Conservation (phyloP, 2,888 invertebrate species). For the Cephus sareptanus region DNA sequence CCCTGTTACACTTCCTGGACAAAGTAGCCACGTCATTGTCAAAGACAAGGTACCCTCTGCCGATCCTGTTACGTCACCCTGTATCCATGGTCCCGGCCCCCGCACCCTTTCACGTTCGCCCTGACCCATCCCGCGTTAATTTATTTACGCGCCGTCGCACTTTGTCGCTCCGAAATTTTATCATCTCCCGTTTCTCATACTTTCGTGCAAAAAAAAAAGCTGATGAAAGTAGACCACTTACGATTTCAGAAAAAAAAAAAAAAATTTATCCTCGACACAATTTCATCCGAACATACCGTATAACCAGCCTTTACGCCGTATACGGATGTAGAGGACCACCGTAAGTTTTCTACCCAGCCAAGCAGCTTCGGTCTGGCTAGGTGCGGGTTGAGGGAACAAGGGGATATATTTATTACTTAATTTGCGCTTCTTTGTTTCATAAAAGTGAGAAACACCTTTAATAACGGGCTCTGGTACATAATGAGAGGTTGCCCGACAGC, state of each 20-base stretch:
- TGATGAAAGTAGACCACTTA: background rate
- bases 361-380: background rate
- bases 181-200: constrained; percentile 6
- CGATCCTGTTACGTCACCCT: constrained; percentile 13
- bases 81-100: constrained; percentile 19
- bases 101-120: constrained; percentile 34
- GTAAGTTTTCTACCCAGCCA: background rate
- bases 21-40: constrained; percentile 52
- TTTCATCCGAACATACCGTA: background rate
- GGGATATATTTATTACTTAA: constrained; percentile 58
- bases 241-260: background rate
- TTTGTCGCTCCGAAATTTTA: constrained; percentile 8
- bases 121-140: constrained; percentile 43
- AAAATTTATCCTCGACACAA: background rate
- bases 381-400: background rate
- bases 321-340: background rate
- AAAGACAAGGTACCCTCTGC: constrained; percentile 15
- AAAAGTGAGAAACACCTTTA: constrained; percentile 64
- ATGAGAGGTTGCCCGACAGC: constrained; percentile 53
- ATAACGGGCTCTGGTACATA: constrained; percentile 52
- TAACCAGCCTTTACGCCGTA: background rate
- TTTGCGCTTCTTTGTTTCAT: constrained; percentile 63
- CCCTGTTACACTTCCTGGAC: constrained; percentile 47
- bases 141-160: constrained; percentile 40
- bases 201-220: background rate